A percentile compares a stretch with the other conserved stretches of the same genome.
Conservation (phyloP, 2,113 vertebrate species). For the Brachyistius frenatus region DNA sequence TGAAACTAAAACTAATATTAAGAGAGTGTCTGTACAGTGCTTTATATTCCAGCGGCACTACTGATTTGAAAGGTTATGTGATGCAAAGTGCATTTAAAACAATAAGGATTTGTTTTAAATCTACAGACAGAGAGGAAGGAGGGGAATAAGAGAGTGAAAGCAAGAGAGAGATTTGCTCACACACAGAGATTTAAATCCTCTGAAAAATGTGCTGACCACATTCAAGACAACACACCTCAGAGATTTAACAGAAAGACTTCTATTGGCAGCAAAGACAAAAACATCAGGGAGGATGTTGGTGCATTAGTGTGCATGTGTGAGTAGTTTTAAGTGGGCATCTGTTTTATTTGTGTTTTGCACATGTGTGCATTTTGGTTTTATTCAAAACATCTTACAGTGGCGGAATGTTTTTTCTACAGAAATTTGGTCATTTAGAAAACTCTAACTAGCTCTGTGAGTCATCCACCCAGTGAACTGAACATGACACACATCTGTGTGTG, state of each 20-base stretch:
- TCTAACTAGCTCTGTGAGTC: neutral
- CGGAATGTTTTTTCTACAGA: neutral
- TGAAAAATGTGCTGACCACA: conserved; percentile 69
- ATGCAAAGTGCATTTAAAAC: conserved; percentile 17
- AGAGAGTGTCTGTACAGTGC: neutral
- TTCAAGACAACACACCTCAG: conserved; percentile 46
- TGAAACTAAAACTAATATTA: neutral
- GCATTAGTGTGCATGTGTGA: conserved; percentile 7
- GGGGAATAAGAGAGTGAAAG: conserved; percentile 7
- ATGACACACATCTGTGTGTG: conserved; percentile 44
- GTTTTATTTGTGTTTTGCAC: conserved; percentile 32
- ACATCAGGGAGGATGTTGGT: conserved; percentile 14
- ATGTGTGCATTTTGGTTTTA: neutral
- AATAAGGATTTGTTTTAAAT: conserved; percentile 5
- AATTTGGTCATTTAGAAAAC: conserved; percentile 12
- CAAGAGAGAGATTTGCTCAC: conserved; percentile 53
- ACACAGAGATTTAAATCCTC: conserved; percentile 59
- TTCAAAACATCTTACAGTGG: conserved; percentile 6
- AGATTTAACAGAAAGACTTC: conserved; percentile 51
- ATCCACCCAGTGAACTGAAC: conserved; percentile 42
- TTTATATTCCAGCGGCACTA: neutral
- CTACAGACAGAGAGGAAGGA: neutral
- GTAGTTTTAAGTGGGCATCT: neutral
- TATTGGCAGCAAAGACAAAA: conserved; percentile 44
- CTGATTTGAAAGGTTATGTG: neutral